phyloP scores from a whole-genome alignment of 2,888 invertebrate species.

The Prosopocoilus inquinatus region DNA sequence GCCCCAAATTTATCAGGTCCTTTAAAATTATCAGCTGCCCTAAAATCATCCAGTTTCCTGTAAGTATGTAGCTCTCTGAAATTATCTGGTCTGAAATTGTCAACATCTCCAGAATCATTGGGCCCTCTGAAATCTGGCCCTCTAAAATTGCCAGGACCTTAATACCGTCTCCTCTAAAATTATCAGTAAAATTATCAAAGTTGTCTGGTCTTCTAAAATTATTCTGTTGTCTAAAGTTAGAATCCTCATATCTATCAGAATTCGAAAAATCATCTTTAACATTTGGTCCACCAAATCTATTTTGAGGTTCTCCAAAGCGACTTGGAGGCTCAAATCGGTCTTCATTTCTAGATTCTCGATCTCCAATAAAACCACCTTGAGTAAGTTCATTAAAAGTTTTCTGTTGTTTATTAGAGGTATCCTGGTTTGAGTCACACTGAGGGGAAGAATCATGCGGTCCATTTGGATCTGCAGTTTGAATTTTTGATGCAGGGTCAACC shows the following conservation, averaged over 20 bases:
- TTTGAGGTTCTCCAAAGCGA: slow-evolving; percentile 16
- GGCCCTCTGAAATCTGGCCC: slow-evolving; percentile 17
- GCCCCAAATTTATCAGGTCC: slow-evolving; percentile 14
- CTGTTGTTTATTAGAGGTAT: slow-evolving; percentile 2
- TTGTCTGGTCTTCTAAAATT: slow-evolving; percentile 17
- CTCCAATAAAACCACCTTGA: slow-evolving; percentile 6
- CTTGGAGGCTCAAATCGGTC: slow-evolving; percentile 8
- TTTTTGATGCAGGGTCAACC: slow-evolving; percentile 34
- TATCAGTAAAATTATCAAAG: slow-evolving; percentile 17
- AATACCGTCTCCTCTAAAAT: slow-evolving; percentile 9
- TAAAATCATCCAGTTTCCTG: slow-evolving; percentile 14
- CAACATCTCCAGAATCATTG: slow-evolving; percentile 8
- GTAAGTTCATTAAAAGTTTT: slow-evolving; percentile 16
- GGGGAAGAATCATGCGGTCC: slow-evolving; percentile 6
- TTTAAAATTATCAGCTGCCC: slow-evolving; percentile 10
- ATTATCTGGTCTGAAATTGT: slow-evolving; percentile 10
- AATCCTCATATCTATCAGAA: slow-evolving; percentile 11
- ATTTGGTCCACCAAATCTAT: slow-evolving; percentile 8
- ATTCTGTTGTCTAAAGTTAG: slow-evolving; percentile 5
- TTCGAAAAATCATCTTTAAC: neutral
- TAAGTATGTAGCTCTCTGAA: slow-evolving; percentile 14
- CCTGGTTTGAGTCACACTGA: slow-evolving; percentile 7
- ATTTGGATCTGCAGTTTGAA: slow-evolving; percentile 4
- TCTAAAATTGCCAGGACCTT: slow-evolving; percentile 15
- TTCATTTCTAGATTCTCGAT: slow-evolving; percentile 4